Evolutionary conservation across 2,113 vertebrate species (phyloP), one percentile per base, ranked within the genome.

Genomic region (Forbesichthys agassizii): DNA sequence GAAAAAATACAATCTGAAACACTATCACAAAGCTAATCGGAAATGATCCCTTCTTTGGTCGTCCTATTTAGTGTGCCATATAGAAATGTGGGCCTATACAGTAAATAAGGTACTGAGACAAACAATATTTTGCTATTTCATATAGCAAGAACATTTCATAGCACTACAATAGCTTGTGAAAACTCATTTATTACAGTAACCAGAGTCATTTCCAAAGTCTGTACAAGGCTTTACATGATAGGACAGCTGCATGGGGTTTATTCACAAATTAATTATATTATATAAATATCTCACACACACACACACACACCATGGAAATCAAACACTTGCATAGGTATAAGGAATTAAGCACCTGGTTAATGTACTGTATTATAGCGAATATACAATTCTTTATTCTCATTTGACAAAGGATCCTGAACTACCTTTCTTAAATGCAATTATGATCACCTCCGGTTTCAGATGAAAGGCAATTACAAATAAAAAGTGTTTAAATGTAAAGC

Each of bases 271-370:
- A 33, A 27, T 27, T 27, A 61, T 69, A 33, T 83, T 64, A 74
- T 64, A n/a, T 42, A 16, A 16, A 16, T 16, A 16, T 16, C 16
- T 58, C 69, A 73, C 47, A 48, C 84, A 82, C 69, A 73, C 79
- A 82, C 27, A 77, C 63, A 68, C 77, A 66, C 69, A 27, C 48
- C 18, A 48, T 85, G 79, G 74, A 84, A 89, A 88, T 77, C 73
- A 66, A 71, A 79, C 68, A 59, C 71, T 93, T 92, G 90, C 91
- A 93, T 92, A 92, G 90, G 27, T 27, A 87, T 88, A 59, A 80
- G 69, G 86, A 83, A 89, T 83, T 68, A 88, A 92, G 88, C 89
- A 91, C 88, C 83, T 76, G 4, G 7, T 42, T 6, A 42, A 42
- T 6, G 36, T 42, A 42, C 27, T 27, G 27, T 42, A 42, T 5